Base-by-base conservation (phyloP, 2,888 invertebrate genomes). In the Pollenia amentaria region DNA sequence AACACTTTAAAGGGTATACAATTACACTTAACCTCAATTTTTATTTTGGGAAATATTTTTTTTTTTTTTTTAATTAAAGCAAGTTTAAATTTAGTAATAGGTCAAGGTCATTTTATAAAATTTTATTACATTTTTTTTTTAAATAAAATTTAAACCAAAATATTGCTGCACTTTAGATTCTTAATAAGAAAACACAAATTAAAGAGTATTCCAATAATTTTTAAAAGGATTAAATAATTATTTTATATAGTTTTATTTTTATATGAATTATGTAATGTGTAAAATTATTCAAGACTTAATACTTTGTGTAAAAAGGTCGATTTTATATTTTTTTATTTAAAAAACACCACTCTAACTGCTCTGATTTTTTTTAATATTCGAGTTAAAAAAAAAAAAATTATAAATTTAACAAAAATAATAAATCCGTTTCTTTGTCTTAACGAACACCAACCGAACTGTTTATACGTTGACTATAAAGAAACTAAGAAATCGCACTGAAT, bases 361-460 rank as follows among this genome's bases (percentile, higher is more conserved):
- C 12, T 6, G 11, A 64, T 3, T 57, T n/a, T 42, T 14, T 2
- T 62, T 38, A 77, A 76, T 51, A 44, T 69, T 79, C 79, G 73
- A 48, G 51, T 76, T 73, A 51, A 16, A 42, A 62, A 79, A 76
- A 75, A 53, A 72, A 88, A 79, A 85, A 51, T 69, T 55, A 64
- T 67, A 64, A 80, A 82, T 62, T 77, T 14, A 65, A 53, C n/a
- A 75, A 75, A 79, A 82, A 44, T 73, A 42, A 57, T 62, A 40
- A 70, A 80, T 48, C 67, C 69, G 62, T 82, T 84, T 84, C 73
- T 84, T 84, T 79, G 73, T 75, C 75, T 88, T 87, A 88, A 90
- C 90, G 91, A 89, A 90, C 90, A 90, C 90, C 90, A 90, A 90
- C 89, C 90, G 91, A 89, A 91, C 90, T 90, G 91, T 89, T 29